phyloP scores from a whole-genome alignment of 1,140 invertebrate genomes.

The Drosophila pectinifera region DNA sequence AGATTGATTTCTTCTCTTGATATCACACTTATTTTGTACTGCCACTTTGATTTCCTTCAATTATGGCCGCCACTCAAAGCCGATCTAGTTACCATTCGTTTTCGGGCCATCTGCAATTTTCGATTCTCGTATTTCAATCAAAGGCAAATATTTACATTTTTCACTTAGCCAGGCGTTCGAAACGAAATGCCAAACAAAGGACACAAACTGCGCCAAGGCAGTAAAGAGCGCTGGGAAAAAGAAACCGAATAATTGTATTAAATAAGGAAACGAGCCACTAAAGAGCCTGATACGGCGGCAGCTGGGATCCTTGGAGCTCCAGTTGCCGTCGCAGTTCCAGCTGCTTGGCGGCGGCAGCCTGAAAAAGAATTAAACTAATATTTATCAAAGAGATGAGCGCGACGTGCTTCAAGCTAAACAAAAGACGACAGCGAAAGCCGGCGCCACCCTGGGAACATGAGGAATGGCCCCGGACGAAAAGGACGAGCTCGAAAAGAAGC shows the following conservation, averaged over 20 bases:
- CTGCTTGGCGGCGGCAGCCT: conserved; percentile 28
- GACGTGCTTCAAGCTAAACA: conserved; percentile 77
- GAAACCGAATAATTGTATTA: conserved; percentile 46
- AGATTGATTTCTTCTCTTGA: not conserved
- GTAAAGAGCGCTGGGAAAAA: conserved; percentile 16
- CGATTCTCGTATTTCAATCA: conserved; percentile 65
- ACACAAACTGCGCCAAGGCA: conserved; percentile 35
- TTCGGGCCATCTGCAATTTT: conserved; percentile 11
- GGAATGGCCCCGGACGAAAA: conserved; percentile 22
- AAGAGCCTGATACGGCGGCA: conserved; percentile 33
- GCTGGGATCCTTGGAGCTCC: conserved; percentile 12
- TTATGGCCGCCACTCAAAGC: conserved; percentile 17
- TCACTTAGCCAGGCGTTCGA: conserved; percentile 33
- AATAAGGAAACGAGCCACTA: conserved; percentile 60
- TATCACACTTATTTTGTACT: not conserved
- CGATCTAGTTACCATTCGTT: conserved; percentile 45
- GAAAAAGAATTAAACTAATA: conserved; percentile 78
- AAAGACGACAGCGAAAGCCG: conserved; percentile 63
- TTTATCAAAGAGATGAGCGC: conserved; percentile 80
- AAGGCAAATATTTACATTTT: conserved; percentile 71
- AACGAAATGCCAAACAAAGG: conserved; percentile 43
- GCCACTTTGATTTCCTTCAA: conserved; percentile 3
- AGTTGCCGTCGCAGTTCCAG: not conserved
- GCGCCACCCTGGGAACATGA: conserved; percentile 60
- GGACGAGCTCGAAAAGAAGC: conserved; percentile 3